These are phyloP conservation scores for Gymnarchus niloticus DNA, from an alignment of 2,113 vertebrate genomes.

Conservation along the genomic window DNA sequence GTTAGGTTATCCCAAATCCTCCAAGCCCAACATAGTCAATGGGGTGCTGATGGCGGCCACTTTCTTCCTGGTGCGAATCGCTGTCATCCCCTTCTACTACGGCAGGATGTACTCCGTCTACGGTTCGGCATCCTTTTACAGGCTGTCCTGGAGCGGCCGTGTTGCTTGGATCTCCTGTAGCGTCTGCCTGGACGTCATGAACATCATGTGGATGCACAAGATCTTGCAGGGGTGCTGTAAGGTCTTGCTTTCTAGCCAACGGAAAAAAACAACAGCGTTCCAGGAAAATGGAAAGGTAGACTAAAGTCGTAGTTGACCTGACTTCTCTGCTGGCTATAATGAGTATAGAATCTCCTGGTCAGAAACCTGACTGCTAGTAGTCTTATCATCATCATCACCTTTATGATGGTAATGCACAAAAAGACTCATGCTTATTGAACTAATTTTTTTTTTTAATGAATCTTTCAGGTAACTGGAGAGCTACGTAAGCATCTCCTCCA, in stretches of 20 bases:
- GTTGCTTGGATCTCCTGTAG: slow-evolving; percentile 80
- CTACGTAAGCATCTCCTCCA: too few species aligned
- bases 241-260: slow-evolving; percentile 71
- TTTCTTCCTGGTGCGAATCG: slow-evolving; percentile 89
- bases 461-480: too few species aligned
- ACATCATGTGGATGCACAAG: slow-evolving; percentile 96
- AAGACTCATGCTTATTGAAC: too few species aligned
- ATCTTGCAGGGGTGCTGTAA: slow-evolving; percentile 86
- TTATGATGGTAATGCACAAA: not conserved
- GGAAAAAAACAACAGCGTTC: slow-evolving; percentile 51
- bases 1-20: slow-evolving; percentile 84
- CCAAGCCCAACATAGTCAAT: slow-evolving; percentile 82
- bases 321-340: not conserved
- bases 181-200: slow-evolving; percentile 87
- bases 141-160: slow-evolving; percentile 73
- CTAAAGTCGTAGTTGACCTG: slow-evolving; percentile 37
- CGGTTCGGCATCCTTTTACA: slow-evolving; percentile 79
- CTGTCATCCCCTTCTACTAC: slow-evolving; percentile 84
- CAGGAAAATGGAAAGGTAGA: slow-evolving; percentile 84
- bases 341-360: too few species aligned
- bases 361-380: not conserved
- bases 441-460: too few species aligned
- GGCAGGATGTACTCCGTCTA: slow-evolving; percentile 68
- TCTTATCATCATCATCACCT: not conserved
- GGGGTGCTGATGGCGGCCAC: slow-evolving; percentile 86